phyloP scores from a whole-genome alignment of 2,888 invertebrate genomes.

The Xylota segnis region DNA sequence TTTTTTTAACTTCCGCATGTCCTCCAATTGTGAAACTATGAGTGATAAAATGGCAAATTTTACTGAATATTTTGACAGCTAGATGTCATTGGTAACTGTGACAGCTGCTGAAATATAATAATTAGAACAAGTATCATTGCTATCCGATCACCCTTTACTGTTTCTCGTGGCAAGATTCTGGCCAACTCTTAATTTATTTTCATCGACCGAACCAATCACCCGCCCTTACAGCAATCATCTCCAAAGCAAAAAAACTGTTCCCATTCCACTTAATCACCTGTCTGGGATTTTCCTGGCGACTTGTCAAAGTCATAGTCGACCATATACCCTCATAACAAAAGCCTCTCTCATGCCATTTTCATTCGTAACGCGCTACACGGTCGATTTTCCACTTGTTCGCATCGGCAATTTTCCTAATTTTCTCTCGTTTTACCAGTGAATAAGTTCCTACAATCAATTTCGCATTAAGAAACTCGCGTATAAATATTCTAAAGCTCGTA shows the following conservation, averaged over 20 bases:
- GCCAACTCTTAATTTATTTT: too few relatives aligned
- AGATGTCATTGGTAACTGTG: too few relatives aligned
- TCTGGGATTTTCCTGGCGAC: not conserved
- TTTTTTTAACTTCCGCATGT: too few relatives aligned
- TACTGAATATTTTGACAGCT: too few relatives aligned
- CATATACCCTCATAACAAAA: conserved; percentile 46
- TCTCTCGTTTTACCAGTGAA: not conserved
- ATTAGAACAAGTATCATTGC: too few relatives aligned
- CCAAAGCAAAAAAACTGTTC: not conserved
- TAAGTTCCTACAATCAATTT: conserved; percentile 6
- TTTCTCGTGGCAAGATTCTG: too few relatives aligned
- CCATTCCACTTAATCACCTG: conserved; percentile 17
- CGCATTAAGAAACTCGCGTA: not conserved
- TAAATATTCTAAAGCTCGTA: not conserved
- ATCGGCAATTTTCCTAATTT: conserved; percentile 6
- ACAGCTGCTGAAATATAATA: too few relatives aligned
- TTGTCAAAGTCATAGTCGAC: conserved; percentile 31
- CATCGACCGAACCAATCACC: not conserved
- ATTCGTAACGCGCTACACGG: conserved; percentile 26
- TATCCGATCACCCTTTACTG: too few relatives aligned
- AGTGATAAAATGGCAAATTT: too few relatives aligned
- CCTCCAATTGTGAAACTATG: too few relatives aligned
- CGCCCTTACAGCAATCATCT: conserved; percentile 4
- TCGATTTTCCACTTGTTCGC: conserved; percentile 42
- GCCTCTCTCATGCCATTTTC: conserved; percentile 8